Percentiles rank a stretch among this genome's conserved stretches.
phyloP scores from a whole-genome alignment of 2,797 vertebrate species.

The Basileuterus tristriatus region DNA sequence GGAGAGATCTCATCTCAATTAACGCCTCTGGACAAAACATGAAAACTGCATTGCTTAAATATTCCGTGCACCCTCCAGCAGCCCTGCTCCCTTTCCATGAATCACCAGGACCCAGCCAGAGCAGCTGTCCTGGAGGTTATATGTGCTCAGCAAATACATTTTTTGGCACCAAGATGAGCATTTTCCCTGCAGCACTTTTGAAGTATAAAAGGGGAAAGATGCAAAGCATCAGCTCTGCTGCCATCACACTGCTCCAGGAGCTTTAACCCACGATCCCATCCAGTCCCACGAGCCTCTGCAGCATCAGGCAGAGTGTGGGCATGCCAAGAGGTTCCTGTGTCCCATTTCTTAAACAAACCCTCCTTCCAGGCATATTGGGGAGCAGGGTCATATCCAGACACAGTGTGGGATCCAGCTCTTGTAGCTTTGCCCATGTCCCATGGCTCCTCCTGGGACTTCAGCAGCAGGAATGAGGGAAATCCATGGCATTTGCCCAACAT shows the following conservation, averaged over 20 bases:
- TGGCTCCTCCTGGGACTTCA: not conserved
- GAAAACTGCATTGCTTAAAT: not conserved
- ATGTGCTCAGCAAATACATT: not conserved
- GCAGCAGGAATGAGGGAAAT: fast-evolving
- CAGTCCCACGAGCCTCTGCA: not conserved
- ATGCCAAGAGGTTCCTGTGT: not conserved
- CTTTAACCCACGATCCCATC: fast-evolving
- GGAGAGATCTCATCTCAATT: not conserved
- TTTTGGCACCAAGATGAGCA: not conserved
- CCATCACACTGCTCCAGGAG: fast-evolving
- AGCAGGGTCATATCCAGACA: not conserved
- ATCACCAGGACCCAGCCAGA: not conserved
- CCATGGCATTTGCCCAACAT: not conserved
- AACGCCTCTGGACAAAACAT: not conserved
- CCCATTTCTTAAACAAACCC: not conserved
- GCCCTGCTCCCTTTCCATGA: not conserved
- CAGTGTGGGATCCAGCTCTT: not conserved
- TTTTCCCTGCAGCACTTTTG: not conserved
- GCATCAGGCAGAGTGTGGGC: not conserved
- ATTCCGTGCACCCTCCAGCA: not conserved
- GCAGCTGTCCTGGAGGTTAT: constrained; percentile 5
- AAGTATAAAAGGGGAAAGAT: not conserved
- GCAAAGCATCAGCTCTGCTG: not conserved
- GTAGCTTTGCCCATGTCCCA: fast-evolving
- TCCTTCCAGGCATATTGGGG: not conserved